Evolutionary conservation across 2,797 vertebrate genomes (phyloP).

Genomic region (Eospalax fontanierii): DNA sequence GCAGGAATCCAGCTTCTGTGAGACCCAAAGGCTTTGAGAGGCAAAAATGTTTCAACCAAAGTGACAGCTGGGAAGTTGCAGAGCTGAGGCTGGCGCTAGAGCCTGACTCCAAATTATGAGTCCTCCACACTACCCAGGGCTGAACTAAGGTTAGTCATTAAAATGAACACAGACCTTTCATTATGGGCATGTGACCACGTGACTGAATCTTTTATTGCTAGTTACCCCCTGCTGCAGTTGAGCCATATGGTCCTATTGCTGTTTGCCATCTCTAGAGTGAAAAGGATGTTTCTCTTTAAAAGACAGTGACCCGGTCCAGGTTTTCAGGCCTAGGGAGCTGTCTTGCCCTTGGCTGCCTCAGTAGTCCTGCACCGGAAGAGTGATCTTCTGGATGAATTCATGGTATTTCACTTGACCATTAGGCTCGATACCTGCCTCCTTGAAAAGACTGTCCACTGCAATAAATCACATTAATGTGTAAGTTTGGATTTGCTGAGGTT

Average conservation of each 20-base stretch:
- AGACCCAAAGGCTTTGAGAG: background rate
- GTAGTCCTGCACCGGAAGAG: conserved; percentile 92
- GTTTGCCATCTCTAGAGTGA: background rate
- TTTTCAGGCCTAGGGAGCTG: background rate
- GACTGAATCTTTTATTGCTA: background rate
- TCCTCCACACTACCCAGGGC: background rate
- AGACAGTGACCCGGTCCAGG: background rate
- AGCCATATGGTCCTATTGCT: too few relatives aligned
- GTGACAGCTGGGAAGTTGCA: background rate
- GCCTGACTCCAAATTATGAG: background rate
- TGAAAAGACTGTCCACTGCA: conserved; percentile 96
- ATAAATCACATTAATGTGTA: conserved; percentile 59
- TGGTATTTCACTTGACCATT: conserved; percentile 94
- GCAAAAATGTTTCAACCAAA: background rate
- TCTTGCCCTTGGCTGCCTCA: conserved; percentile 81
- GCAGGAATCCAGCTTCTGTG: background rate
- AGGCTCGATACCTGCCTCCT: conserved; percentile 92
- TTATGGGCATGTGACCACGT: background rate
- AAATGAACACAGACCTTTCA: conserved; percentile 26
- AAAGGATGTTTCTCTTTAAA: conserved; percentile 10
- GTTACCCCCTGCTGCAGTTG: background rate
- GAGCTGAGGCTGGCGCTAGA: background rate
- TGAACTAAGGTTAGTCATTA: background rate
- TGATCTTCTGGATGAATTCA: conserved; percentile 93
- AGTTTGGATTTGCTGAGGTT: background rate